These are phyloP conservation scores for Noctua comes DNA, from an alignment of 2,888 invertebrate genomes.

Conservation along the genomic window DNA sequence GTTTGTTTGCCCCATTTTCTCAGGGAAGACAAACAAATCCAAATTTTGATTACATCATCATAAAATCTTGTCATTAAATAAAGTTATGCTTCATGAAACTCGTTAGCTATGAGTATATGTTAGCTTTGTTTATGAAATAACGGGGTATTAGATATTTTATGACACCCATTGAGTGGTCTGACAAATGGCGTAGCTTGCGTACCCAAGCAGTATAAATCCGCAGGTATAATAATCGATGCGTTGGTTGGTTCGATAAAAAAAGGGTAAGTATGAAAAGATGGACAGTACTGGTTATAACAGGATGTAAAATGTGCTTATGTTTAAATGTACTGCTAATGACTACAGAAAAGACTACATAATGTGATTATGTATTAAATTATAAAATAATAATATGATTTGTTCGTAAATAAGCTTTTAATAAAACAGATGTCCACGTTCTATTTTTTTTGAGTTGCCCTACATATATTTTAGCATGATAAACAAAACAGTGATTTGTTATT, in stretches of 20 bases:
- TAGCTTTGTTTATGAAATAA: constrained; percentile 31
- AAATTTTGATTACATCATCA: constrained; percentile 63
- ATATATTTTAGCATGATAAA: constrained; percentile 21
- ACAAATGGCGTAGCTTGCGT: constrained; percentile 2
- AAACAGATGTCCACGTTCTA: constrained; percentile 11
- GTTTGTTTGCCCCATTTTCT: constrained; percentile 80
- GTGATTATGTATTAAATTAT: too few relatives aligned
- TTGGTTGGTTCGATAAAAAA: constrained; percentile 12
- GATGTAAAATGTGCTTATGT: constrained; percentile 13
- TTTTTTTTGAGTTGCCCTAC: constrained; percentile 7
- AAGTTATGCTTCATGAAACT: constrained; percentile 51
- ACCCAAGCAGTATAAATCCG: constrained; percentile 7
- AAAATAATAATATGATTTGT: too few relatives aligned
- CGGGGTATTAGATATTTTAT: constrained; percentile 13
- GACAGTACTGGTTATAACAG: constrained; percentile 30
- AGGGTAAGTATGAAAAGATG: constrained; percentile 15
- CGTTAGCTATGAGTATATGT: constrained; percentile 28
- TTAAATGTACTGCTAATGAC: constrained; percentile 14
- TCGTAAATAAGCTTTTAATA: constrained; percentile 12
- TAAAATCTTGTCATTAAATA: constrained; percentile 60
- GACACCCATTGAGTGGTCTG: not conserved
- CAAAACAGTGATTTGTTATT: constrained; percentile 45
- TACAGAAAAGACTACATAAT: not conserved
- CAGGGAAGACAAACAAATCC: constrained; percentile 65
- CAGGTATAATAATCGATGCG: constrained; percentile 16